Evolutionary conservation across 30 jellyfish, hydroid and myxozoan genomes (phyloP).

Genomic region (Aurelia sp.): DNA sequence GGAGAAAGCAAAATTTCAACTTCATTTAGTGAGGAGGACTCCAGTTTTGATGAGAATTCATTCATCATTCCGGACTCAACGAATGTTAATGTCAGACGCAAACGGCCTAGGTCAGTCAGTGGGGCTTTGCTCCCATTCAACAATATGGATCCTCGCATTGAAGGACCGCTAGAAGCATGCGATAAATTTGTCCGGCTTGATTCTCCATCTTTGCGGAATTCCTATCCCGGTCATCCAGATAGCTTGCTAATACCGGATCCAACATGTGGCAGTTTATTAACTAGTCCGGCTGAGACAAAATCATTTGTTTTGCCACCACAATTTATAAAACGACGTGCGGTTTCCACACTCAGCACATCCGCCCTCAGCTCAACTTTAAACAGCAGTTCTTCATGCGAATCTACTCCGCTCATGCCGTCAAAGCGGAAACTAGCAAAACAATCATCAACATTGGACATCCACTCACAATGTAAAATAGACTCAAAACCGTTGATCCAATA

Average conservation of each 20-base stretch:
- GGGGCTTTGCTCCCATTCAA: conserved; percentile 91
- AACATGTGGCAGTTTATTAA: conserved; percentile 36
- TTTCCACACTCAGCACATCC: conserved; percentile 17
- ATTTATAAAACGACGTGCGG: conserved; percentile 13
- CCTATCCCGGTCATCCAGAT: conserved; percentile 91
- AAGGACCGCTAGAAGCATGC: conserved; percentile 49
- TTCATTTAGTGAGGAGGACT: conserved; percentile 21
- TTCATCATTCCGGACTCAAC: not conserved
- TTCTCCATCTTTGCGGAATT: conserved; percentile 48
- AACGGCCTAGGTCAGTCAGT: conserved; percentile 65
- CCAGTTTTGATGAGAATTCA: not conserved
- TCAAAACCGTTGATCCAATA: conserved; percentile 57
- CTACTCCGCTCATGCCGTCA: conserved; percentile 2
- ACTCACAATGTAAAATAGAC: not conserved
- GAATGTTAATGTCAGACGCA: not conserved
- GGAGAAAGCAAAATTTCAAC: not conserved
- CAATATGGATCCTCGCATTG: conserved; percentile 83
- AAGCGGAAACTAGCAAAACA: not conserved
- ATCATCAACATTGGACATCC: conserved; percentile 15
- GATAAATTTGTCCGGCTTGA: conserved; percentile 45
- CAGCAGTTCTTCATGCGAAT: conserved; percentile 14
- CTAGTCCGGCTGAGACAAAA: conserved; percentile 9
- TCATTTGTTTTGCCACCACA: not conserved
- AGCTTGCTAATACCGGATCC: conserved; percentile 68
- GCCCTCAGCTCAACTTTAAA: not conserved